phyloP scores from a whole-genome alignment of 2,113 vertebrate species.

The Oreotragus oreotragus region DNA sequence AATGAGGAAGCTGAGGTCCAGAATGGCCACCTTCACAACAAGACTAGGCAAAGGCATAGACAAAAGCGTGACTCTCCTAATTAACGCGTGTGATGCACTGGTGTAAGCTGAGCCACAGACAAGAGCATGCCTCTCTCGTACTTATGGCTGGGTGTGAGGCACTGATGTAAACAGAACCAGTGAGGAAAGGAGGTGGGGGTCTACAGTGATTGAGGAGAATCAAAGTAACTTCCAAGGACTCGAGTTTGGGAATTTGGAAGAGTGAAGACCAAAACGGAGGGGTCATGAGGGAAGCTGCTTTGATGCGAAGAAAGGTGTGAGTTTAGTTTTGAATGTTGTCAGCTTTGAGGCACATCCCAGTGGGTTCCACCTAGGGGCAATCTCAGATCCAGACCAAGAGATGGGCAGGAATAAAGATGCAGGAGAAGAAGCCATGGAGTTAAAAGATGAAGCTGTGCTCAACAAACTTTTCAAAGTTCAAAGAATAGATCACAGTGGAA shows the following conservation, averaged over 20 bases:
- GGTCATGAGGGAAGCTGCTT: background rate
- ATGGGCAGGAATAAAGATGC: background rate
- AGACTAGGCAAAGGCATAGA: background rate
- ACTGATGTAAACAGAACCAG: background rate
- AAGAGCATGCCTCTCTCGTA: background rate
- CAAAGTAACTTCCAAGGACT: background rate
- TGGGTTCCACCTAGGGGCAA: background rate
- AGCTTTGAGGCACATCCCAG: background rate
- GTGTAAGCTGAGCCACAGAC: background rate
- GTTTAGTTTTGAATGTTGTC: background rate
- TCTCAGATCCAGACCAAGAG: background rate
- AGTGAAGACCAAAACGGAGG: background rate
- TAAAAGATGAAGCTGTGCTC: background rate
- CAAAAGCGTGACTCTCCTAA: background rate
- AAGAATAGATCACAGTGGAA: background rate
- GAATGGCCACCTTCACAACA: background rate
- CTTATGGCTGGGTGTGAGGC: fast-evolving
- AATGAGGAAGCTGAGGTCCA: background rate
- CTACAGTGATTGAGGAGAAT: background rate
- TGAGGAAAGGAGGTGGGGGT: background rate
- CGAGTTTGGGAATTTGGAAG: background rate
- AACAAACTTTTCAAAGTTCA: background rate
- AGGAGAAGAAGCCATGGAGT: background rate
- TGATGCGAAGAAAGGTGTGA: background rate
- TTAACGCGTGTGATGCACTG: fast-evolving